Percentiles rank a stretch among this genome's conserved stretches.
Evolutionary conservation across 2,888 invertebrate genomes (phyloP).

Genomic region (Eugnorisma glareosa): DNA sequence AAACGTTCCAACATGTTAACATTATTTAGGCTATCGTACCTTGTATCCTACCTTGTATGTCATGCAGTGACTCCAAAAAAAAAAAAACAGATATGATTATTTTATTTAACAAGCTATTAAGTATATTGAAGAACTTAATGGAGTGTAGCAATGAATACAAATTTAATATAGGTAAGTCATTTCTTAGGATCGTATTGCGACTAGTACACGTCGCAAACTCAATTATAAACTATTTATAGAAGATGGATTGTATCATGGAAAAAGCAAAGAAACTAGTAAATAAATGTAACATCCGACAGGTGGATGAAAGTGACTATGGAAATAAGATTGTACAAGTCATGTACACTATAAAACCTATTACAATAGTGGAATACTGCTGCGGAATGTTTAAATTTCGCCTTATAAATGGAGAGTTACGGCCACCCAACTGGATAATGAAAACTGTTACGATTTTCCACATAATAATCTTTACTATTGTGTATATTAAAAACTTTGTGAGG

Average conservation of each 20-base stretch:
- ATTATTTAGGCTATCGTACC: background rate
- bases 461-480: background rate
- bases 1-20: background rate
- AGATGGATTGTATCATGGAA: background rate
- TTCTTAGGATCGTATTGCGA: background rate
- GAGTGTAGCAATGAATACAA: background rate
- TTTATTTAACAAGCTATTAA: background rate
- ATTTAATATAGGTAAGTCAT: background rate
- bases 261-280: slow-evolving; percentile 1
- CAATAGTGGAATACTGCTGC: slow-evolving; percentile 24
- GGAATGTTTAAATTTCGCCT: slow-evolving; percentile 31
- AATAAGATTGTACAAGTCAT: slow-evolving; percentile 23
- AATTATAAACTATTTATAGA: background rate
- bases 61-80: background rate
- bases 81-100: background rate
- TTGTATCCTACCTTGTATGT: too few species aligned
- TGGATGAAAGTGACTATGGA: background rate
- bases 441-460: slow-evolving; percentile 10
- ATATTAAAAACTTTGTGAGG: slow-evolving; percentile 1
- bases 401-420: slow-evolving; percentile 22
- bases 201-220: slow-evolving; percentile 5
- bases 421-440: slow-evolving; percentile 37
- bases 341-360: slow-evolving; percentile 36
- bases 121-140: background rate
- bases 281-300: slow-evolving; percentile 3